phyloP scores from a whole-genome alignment of 2,797 vertebrate genomes.

The Syngnathus rostellatus region DNA sequence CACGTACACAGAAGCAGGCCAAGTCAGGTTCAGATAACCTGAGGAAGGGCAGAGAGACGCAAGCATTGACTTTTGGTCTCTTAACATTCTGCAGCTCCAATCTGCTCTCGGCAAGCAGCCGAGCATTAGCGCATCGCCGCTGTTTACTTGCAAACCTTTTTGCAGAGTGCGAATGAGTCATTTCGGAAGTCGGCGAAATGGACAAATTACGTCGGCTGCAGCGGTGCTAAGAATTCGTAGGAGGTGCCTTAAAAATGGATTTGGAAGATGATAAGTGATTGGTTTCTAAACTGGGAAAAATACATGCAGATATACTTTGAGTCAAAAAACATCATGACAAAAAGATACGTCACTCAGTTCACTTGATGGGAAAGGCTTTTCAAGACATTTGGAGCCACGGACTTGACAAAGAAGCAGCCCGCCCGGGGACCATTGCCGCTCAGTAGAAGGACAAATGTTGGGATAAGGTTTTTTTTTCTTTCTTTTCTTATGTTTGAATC shows the following conservation, averaged over 20 bases:
- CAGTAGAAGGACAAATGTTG: neutral
- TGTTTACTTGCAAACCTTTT: neutral
- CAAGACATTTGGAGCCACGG: neutral
- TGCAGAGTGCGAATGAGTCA: neutral
- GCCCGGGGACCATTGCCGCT: neutral
- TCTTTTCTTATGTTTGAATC: neutral
- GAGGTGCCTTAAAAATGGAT: neutral
- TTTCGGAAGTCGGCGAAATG: neutral
- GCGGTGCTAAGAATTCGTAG: neutral
- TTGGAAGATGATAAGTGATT: neutral
- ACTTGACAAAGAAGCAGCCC: neutral
- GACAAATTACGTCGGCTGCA: constrained; percentile 5
- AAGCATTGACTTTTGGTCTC: constrained; percentile 16
- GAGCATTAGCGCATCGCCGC: neutral
- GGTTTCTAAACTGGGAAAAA: neutral
- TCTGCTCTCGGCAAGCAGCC: constrained; percentile 3
- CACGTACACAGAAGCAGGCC: constrained; percentile 18
- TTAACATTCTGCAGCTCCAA: neutral
- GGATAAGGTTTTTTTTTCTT: neutral
- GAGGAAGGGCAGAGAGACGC: constrained; percentile 16
- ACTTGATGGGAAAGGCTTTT: neutral
- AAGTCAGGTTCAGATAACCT: constrained; percentile 26
- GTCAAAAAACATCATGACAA: neutral
- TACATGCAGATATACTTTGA: neutral
- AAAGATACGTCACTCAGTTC: neutral